Evolutionary conservation across 2,113 vertebrate genomes (phyloP), one percentile per base, ranked within the genome.

Genomic region (Sialia sialis): DNA sequence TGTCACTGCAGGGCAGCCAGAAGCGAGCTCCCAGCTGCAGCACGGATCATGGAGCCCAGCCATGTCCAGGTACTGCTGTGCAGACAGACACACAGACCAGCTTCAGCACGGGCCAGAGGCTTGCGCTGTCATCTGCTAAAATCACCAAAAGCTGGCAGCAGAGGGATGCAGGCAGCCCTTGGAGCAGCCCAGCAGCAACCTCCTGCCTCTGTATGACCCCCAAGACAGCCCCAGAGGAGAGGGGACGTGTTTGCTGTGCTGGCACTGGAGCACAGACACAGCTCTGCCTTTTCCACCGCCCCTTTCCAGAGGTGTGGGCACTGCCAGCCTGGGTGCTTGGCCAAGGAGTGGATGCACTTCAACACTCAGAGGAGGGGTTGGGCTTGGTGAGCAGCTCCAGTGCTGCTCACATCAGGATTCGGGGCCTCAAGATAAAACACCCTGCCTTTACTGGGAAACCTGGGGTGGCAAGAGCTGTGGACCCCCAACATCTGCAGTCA

Each of bases 181-280:
- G 3, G 30, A 56, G 22, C 49, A 90, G 70, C 44, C 46, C 59
- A 67, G 26, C 32, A 81, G 67, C 56, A 27, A n/a, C 29, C 39
- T 54, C 72, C 59, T 79, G 36, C 48, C 64, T 70, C 64, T 59
- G 55, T 27, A 26, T 38, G 46, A 30, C 1, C 1, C 16, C 34
- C 51, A 27, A 13, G 27, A 52, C 44, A 80, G 58, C 23, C 26
- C 9, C 1, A 2, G 13, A 41, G 22, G 4, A 18, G 19, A 68
- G 15, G 16, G 11, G 27, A 52, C 2, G 3, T 2, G 10, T 36
- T 36, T 7, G 0, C n/a, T 49, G 44, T 0, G 0, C 49, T 69
- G 54, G 38, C 26, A 80, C 15, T 1, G 2, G n/a, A 38, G 38
- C 76, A 93, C 9, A 75, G 41, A 68, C 41, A 32, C 19, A 22